Base-by-base conservation (phyloP, 2,797 vertebrate species). In the Sebastes cheni region DNA sequence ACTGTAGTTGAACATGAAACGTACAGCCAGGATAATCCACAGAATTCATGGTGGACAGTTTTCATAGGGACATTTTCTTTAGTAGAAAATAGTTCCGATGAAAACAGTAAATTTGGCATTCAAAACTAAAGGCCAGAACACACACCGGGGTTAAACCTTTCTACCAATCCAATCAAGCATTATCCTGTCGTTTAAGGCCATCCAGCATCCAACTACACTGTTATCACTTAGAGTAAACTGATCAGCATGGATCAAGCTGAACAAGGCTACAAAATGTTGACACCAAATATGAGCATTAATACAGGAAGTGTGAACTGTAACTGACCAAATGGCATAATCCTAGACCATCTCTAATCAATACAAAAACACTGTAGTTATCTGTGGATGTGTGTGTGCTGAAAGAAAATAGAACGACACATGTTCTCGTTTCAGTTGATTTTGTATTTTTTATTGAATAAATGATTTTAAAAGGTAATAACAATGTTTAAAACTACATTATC, bases 401-500 rank as follows among this genome's bases (percentile, higher is more conserved):
- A 89, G n/a, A 94, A 86, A 94, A 86, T 83, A 80, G 82, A 83
- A 77, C 8, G 74, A 93, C 92, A 95, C 73, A 34, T 86, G 65
- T 85, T 95, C 42, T 85, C 73, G 84, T 91, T 88, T 89, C 72
- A 88, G 67, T 88, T 86, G 84, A 87, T 95, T 97, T 97, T 97
- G 58, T 93, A 29, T 91, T 96, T 95, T 99, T 99, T 99, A 99
- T 99, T 99, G 98, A 97, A 98, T 99, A 99, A 98, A 98, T 98
- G 97, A 97, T 98, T 95, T 98, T 97, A 97, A 98, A 99, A 98
- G 96, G 96, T 98, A 98, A 97, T 98, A 98, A 99, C 97, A 99
- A 97, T 98, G 97, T 99, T 99, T 98, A 97, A 99, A 99, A 99
- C 98, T 98, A 99, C 97, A 97, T 97, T 97, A 97, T 98, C 96